These are phyloP conservation scores for Hipposideros armiger DNA, from an alignment of 2,113 vertebrate species.

Conservation along the genomic window DNA sequence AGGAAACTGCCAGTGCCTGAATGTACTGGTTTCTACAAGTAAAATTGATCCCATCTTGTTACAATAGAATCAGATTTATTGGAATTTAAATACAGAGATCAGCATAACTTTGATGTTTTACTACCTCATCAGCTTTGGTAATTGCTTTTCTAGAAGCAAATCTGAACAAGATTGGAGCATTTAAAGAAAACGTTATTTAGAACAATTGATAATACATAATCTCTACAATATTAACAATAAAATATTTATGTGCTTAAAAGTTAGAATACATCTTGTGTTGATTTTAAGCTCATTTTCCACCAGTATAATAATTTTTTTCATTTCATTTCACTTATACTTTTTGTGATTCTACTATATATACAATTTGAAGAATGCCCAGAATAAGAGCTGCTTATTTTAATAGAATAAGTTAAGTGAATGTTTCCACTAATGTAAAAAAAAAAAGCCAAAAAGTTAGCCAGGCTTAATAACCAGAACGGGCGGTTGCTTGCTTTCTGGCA, in stretches of 20 bases:
- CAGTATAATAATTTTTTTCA: not conserved
- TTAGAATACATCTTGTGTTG: not conserved
- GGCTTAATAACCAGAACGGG: not conserved
- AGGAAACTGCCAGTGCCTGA: not conserved
- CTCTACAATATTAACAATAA: not conserved
- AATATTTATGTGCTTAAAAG: not conserved
- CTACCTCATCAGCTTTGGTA: not conserved
- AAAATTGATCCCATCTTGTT: not conserved
- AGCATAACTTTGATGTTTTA: not conserved
- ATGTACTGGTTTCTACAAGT: not conserved
- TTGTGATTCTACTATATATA: not conserved
- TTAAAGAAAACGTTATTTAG: not conserved
- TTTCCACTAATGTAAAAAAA: not conserved
- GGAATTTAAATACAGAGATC: not conserved
- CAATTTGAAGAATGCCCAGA: not conserved
- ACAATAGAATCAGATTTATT: not conserved
- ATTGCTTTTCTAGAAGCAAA: not conserved
- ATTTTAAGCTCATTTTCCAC: constrained; percentile 20
- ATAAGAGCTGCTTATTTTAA: constrained; percentile 4
- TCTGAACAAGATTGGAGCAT: not conserved
- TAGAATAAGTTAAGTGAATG: not conserved
- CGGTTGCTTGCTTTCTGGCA: not conserved
- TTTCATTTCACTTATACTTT: not conserved
- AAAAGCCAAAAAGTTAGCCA: not conserved
- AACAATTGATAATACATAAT: not conserved